These are phyloP conservation scores for Meganola albula DNA, from an alignment of 2,888 invertebrate species.

Conservation along the genomic window DNA sequence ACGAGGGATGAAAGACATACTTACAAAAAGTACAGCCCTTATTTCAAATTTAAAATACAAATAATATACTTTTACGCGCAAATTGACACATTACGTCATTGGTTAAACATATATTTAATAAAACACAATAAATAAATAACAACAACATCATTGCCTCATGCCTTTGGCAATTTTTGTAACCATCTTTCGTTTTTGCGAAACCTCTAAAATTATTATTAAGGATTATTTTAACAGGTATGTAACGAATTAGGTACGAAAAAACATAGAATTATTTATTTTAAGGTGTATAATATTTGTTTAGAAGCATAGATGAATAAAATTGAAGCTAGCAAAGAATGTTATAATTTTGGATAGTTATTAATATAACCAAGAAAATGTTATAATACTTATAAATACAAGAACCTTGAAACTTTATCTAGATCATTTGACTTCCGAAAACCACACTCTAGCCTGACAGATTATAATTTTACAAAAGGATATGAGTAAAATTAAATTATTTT, in stretches of 20 bases:
- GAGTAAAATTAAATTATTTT: too few species aligned
- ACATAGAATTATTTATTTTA: too few species aligned
- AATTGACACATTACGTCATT: slow-evolving; percentile 26
- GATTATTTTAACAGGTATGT: slow-evolving; percentile 53
- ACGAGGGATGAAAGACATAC: slow-evolving; percentile 66
- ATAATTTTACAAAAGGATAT: too few species aligned
- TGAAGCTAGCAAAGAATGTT: too few species aligned
- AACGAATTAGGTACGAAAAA: slow-evolving; percentile 47
- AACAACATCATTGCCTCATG: slow-evolving; percentile 28
- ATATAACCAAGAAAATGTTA: too few species aligned
- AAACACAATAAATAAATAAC: slow-evolving; percentile 27
- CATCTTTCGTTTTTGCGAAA: slow-evolving; percentile 71
- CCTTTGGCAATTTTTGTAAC: slow-evolving; percentile 24
- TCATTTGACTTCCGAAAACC: too few species aligned
- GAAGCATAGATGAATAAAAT: too few species aligned
- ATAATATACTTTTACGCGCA: slow-evolving; percentile 27
- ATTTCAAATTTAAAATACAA: slow-evolving; percentile 32
- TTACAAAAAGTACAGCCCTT: slow-evolving; percentile 67
- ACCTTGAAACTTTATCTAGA: too few species aligned
- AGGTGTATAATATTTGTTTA: too few species aligned
- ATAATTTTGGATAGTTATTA: too few species aligned
- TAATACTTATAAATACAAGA: too few species aligned
- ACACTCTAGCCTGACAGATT: too few species aligned
- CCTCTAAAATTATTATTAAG: slow-evolving; percentile 67
- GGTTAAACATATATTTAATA: slow-evolving; percentile 27